phyloP scores from a whole-genome alignment of 2,113 vertebrate species.

The Hemiprocne comata region DNA sequence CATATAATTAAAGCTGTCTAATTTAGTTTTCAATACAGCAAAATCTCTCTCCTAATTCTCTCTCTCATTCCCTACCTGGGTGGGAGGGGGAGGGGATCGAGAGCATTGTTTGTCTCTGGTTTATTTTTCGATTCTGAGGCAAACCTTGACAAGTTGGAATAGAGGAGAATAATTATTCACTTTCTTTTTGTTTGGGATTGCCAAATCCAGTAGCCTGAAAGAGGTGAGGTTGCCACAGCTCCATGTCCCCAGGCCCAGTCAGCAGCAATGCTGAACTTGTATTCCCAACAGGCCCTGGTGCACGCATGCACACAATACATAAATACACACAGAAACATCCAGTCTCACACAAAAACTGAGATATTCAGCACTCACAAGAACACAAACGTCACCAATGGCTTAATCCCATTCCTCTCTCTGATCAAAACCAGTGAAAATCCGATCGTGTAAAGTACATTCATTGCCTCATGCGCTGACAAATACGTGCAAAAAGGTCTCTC shows the following conservation, averaged over 20 bases:
- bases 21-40: no score
- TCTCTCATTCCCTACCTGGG: no score
- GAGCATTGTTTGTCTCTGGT: no score
- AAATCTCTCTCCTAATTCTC: no score
- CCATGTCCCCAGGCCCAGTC: not conserved
- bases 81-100: no score
- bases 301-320: not conserved
- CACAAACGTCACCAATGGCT: not conserved
- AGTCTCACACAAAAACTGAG: not conserved
- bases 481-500: not conserved
- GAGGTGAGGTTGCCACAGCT: not conserved
- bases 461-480: no score
- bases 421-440: not conserved
- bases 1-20: no score
- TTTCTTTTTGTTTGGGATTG: not conserved
- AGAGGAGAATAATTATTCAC: not conserved
- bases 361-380: not conserved
- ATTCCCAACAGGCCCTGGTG: not conserved
- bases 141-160: no score
- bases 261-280: not conserved
- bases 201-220: not conserved
- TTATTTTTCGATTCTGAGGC: no score
- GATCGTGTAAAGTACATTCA: not conserved
- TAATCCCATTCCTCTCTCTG: not conserved
- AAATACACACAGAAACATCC: accelerated